Percentiles rank a stretch among this genome's conserved stretches.
phyloP scores from a whole-genome alignment of 2,888 invertebrate species.

The Alloplasta piceator region DNA sequence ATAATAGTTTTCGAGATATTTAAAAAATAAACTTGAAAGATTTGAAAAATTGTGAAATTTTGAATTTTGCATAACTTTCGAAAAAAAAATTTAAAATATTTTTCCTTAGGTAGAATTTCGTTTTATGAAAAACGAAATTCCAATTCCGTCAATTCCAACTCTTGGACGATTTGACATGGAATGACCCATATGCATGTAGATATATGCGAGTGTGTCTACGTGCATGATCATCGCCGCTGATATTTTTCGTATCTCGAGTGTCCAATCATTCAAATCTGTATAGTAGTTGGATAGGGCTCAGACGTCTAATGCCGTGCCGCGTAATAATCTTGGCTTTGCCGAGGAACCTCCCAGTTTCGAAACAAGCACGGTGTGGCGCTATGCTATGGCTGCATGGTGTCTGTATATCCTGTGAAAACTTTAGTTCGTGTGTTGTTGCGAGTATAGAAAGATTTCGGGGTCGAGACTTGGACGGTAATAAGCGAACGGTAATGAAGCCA shows the following conservation, averaged over 20 bases:
- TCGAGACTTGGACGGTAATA: constrained; percentile 61
- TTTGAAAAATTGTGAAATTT: no score
- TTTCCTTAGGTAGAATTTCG: no score
- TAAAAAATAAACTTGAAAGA: no score
- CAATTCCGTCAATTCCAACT: no score
- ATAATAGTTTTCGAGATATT: no score
- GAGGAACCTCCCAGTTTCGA: constrained; percentile 63
- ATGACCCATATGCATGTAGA: no score
- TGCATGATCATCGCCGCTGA: constrained; percentile 42
- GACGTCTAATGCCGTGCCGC: constrained; percentile 62
- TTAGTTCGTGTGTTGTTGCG: constrained; percentile 14
- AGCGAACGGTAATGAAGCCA: constrained; percentile 64
- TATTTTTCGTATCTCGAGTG: constrained; percentile 61
- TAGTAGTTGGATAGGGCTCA: constrained; percentile 48
- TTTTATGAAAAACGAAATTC: no score
- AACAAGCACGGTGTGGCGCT: constrained; percentile 46
- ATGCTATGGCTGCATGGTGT: constrained; percentile 1
- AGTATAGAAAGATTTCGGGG: constrained; percentile 56
- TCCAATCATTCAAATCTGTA: constrained; percentile 80
- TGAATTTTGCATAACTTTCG: no score
- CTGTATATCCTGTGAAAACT: not conserved
- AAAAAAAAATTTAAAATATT: no score
- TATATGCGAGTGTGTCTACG: constrained; percentile 24
- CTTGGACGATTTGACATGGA: no score
- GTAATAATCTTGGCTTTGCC: constrained; percentile 64